Percentiles rank a stretch among this genome's conserved stretches.
Evolutionary conservation across 2,888 invertebrate genomes (phyloP).

Genomic region (Napeogenes sylphis): DNA sequence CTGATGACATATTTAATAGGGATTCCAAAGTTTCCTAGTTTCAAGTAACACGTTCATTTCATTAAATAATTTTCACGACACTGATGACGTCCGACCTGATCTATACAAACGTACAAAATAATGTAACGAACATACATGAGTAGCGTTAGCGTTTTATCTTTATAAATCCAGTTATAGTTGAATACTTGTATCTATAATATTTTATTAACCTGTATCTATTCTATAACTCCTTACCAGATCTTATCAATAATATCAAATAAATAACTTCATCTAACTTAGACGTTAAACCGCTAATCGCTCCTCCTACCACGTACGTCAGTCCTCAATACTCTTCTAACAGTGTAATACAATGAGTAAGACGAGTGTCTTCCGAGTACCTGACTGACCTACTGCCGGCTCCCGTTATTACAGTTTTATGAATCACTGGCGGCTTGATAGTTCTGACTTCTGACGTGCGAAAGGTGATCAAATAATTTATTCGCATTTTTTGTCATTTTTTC

Average conservation of each 20-base stretch:
- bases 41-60: constrained; percentile 13
- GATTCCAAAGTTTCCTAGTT: constrained; percentile 16
- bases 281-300: constrained; percentile 6
- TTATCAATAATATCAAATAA: background rate
- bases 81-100: constrained; percentile 30
- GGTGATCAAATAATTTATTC: constrained; percentile 6
- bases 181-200: no score
- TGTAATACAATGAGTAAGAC: constrained; percentile 34
- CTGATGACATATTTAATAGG: background rate
- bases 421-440: constrained; percentile 30
- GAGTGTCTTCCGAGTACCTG: constrained; percentile 55
- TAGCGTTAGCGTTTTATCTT: no score
- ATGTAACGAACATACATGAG: no score
- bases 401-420: constrained; percentile 35
- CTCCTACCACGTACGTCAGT: background rate
- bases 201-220: no score
- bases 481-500: background rate
- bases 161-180: no score
- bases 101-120: no score
- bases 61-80: background rate
- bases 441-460: constrained; percentile 9
- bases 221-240: no score
- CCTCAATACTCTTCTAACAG: background rate
- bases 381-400: constrained; percentile 48
- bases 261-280: background rate